These are phyloP conservation scores for Pristionchus pacificus DNA, from an alignment of 1,140 invertebrate genomes.

Conservation along the genomic window DNA sequence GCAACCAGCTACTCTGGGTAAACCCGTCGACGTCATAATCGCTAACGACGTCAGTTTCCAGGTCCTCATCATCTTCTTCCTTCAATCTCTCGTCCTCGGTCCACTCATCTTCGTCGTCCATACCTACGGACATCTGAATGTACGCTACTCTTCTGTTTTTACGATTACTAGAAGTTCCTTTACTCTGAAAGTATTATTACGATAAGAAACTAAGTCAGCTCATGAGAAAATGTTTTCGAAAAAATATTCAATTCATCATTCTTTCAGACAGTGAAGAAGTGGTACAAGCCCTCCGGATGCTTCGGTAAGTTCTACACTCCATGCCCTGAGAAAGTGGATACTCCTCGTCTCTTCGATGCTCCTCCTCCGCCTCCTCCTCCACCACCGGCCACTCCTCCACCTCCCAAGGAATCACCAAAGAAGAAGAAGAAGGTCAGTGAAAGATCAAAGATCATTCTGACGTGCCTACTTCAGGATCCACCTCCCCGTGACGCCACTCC, in stretches of 20 bases:
- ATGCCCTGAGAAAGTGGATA: too few species aligned
- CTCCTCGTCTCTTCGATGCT: too few species aligned
- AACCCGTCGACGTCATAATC: not conserved
- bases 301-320: not conserved
- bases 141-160: slow-evolving; percentile 2
- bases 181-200: too few species aligned
- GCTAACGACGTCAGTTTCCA: too few species aligned
- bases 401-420: not conserved
- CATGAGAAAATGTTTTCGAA: too few species aligned
- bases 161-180: too few species aligned
- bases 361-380: not conserved
- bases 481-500: not conserved
- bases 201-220: too few species aligned
- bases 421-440: too few species aligned
- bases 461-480: too few species aligned
- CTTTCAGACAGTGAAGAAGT: not conserved
- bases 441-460: too few species aligned
- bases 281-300: not conserved
- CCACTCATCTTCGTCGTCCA: slow-evolving; percentile 27
- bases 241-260: too few species aligned
- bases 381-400: not conserved
- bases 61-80: slow-evolving; percentile 14
- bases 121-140: slow-evolving; percentile 29
- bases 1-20: slow-evolving; percentile 16
- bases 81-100: slow-evolving; percentile 18